Conservation (phyloP, 2,113 vertebrate genomes). For the Formicarius rufipectus region DNA sequence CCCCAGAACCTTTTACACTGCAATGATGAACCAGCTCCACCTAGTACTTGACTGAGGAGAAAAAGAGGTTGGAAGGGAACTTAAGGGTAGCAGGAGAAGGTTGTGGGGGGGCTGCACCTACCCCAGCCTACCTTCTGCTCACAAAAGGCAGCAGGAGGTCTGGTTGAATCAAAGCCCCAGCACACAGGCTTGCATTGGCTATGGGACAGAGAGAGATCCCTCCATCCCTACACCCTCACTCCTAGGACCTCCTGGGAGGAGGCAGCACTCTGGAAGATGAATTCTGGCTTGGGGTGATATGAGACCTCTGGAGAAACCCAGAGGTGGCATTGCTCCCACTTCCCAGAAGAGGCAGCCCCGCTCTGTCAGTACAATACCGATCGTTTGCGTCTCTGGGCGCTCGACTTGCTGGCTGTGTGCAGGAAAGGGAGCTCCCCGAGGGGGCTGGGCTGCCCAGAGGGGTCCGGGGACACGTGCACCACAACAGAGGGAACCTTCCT, state of each 20-base stretch:
- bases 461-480: not conserved
- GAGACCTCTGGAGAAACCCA: not conserved
- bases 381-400: slow-evolving; percentile 31
- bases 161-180: not conserved
- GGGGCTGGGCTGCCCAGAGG: not conserved
- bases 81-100: not conserved
- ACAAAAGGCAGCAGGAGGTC: not conserved
- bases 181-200: rapidly evolving
- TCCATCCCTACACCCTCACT: not conserved
- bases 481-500: not conserved
- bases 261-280: not conserved
- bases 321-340: rapidly evolving
- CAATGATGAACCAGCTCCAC: not conserved
- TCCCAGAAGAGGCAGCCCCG: not conserved
- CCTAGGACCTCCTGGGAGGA: not conserved
- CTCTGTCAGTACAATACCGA: not conserved
- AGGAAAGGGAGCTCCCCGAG: not conserved
- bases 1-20: not conserved
- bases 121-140: not conserved
- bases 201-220: not conserved
- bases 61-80: not conserved
- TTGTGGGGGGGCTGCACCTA: not conserved
- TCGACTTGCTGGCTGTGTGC: not conserved
- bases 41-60: not conserved
- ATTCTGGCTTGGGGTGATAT: not conserved